Evolutionary conservation across 2,888 invertebrate species (phyloP), one percentile per base, ranked within the genome.

Genomic region (Drosophila birchii): DNA sequence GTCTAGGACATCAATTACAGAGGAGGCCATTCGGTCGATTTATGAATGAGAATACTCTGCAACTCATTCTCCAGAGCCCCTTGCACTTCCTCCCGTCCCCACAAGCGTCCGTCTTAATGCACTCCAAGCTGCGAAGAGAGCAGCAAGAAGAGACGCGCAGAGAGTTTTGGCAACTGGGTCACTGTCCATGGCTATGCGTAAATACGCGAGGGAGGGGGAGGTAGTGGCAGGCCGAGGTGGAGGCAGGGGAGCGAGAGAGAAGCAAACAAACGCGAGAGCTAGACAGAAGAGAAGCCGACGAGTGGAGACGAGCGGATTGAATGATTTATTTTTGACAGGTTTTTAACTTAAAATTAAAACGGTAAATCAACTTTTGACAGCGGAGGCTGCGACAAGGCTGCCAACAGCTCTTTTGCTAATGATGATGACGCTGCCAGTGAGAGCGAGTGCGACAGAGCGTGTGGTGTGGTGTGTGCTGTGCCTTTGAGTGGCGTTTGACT

Each of bases 291-390:
- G 39, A 39, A 39, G 39, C 58, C 47, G 53, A 38, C 51, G 54
- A 72, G 61, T 39, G 49, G 39, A 57, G 32, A 61, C 43, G 75
- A 81, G 71, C 62, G 69, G 88, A 87, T 91, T 91, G 91, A 91
- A 91, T 91, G 91, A 91, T 91, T 91, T 91, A 91, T 91, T 91
- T 91, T 91, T 91, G 91, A 91, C 91, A 91, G 89, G 83, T 91
- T 91, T 91, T 91, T 90, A 91, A 91, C 91, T 91, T 91, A 90
- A 91, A 91, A 91, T 91, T 91, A 91, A 91, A 91, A 89, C 91
- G 79, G 89, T 91, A 91, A 91, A 91, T 91, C 91, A 91, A 91
- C 80, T 91, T 89, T 85, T 85, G 89, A 84, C 89, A 86, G 89
- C 87, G 68, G 87, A 88, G 79, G 81, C 80, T 79, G 85, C 85